phyloP scores from a whole-genome alignment of 2,113 vertebrate genomes.

The Ammodytes marinus region DNA sequence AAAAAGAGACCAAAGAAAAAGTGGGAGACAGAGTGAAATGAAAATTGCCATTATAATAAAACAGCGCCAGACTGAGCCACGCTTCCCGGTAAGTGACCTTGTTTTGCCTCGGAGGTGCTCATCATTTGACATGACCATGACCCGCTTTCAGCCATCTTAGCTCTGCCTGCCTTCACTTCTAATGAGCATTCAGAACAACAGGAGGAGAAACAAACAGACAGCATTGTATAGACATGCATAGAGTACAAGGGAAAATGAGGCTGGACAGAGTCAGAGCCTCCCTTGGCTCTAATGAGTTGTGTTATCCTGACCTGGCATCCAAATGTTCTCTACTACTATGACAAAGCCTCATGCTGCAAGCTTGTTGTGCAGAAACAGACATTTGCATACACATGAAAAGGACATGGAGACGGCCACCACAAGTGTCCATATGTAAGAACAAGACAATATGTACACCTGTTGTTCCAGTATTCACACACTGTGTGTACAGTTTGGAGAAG shows the following conservation, averaged over 20 bases:
- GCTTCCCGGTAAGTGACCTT: slow-evolving; percentile 20
- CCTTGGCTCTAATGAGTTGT: slow-evolving; percentile 24
- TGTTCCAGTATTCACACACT: slow-evolving; percentile 2
- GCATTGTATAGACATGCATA: not conserved
- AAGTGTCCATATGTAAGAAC: slow-evolving; percentile 3
- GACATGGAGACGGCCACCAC: slow-evolving; percentile 1
- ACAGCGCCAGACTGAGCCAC: not conserved
- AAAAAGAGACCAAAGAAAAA: not conserved
- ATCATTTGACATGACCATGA: slow-evolving; percentile 21
- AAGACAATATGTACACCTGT: not conserved
- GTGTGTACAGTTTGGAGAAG: not conserved
- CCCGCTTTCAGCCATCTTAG: slow-evolving; percentile 56
- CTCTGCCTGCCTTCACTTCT: slow-evolving; percentile 23
- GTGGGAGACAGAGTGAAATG: not conserved
- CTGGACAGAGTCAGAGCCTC: slow-evolving; percentile 16
- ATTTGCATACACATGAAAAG: slow-evolving; percentile 16
- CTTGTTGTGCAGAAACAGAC: slow-evolving; percentile 16
- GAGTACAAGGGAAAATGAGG: not conserved
- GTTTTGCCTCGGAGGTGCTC: slow-evolving; percentile 14
- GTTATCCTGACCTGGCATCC: slow-evolving; percentile 2
- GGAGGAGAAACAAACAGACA: not conserved
- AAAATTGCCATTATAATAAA: slow-evolving; percentile 17
- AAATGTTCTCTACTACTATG: slow-evolving; percentile 8
- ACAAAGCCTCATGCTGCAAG: slow-evolving; percentile 16
- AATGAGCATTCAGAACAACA: slow-evolving; percentile 50